phyloP scores from a whole-genome alignment of 2,888 invertebrate species.

The Ctena decussata region DNA sequence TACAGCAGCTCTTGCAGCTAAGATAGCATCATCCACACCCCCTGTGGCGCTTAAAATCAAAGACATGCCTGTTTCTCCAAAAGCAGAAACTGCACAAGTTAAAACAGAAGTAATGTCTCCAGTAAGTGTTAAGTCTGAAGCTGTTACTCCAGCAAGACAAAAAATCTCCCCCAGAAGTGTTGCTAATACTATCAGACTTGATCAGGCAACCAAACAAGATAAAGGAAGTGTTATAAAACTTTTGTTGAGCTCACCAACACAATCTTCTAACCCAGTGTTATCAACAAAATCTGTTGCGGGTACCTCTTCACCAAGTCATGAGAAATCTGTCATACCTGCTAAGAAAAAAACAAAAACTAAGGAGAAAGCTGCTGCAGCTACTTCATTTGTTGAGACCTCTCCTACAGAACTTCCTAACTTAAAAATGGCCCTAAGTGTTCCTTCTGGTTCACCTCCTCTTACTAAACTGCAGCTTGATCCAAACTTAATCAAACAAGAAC shows the following conservation, averaged over 20 bases:
- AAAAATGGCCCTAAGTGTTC: slow-evolving; percentile 36
- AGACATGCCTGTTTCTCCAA: slow-evolving; percentile 42
- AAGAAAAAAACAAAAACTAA: slow-evolving; percentile 59
- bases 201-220: slow-evolving; percentile 15
- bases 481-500: slow-evolving; percentile 34
- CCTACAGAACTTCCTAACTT: slow-evolving; percentile 23
- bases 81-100: slow-evolving; percentile 29
- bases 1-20: slow-evolving; percentile 19
- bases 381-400: neutral
- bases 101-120: slow-evolving; percentile 8
- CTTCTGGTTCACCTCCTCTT: neutral
- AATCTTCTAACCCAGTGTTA: slow-evolving; percentile 70
- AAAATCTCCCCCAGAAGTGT: slow-evolving; percentile 23
- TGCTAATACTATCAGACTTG: neutral
- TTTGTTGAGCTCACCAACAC: slow-evolving; percentile 78
- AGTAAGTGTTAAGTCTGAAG: slow-evolving; percentile 33
- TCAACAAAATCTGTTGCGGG: slow-evolving; percentile 68
- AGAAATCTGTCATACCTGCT: slow-evolving; percentile 19
- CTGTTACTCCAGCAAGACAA: slow-evolving; percentile 10
- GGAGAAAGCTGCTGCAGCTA: neutral
- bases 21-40: slow-evolving; percentile 28
- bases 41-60: slow-evolving; percentile 48
- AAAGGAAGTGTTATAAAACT: slow-evolving; percentile 81
- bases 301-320: slow-evolving; percentile 34
- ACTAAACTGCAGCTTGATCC: slow-evolving; percentile 8